These are phyloP conservation scores for Pandemis cinnamomeana DNA, from an alignment of 2,888 invertebrate genomes.

Conservation along the genomic window DNA sequence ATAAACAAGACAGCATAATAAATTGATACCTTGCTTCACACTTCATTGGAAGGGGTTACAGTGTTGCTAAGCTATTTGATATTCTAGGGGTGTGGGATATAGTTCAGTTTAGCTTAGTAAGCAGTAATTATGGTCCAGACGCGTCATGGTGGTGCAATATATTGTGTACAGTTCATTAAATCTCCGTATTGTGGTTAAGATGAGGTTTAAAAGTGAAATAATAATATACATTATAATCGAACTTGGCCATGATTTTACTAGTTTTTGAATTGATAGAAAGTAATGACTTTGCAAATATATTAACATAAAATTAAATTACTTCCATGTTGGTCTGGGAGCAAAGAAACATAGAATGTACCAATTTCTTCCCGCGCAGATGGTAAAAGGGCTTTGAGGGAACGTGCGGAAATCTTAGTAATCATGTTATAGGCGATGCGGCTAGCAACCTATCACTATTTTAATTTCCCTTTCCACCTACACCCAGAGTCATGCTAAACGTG, in stretches of 20 bases:
- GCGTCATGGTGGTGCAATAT: constrained; percentile 51
- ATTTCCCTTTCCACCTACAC: too few species aligned
- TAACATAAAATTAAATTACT: too few species aligned
- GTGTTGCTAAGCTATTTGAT: neutral
- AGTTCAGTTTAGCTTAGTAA: neutral
- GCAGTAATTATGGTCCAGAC: constrained; percentile 14
- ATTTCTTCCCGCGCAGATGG: too few species aligned
- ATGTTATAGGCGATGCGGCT: too few species aligned
- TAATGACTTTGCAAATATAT: too few species aligned
- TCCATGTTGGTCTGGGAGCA: too few species aligned
- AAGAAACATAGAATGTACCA: too few species aligned
- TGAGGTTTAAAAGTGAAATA: constrained; percentile 22
- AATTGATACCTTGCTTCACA: constrained; percentile 63
- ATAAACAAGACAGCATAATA: constrained; percentile 43
- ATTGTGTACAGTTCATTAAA: constrained; percentile 51
- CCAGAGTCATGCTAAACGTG: too few species aligned
- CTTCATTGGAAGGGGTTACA: constrained; percentile 57
- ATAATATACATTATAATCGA: constrained; percentile 16
- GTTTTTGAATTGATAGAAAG: too few species aligned
- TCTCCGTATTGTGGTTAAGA: constrained; percentile 38
- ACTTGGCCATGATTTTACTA: neutral
- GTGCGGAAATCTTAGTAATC: too few species aligned
- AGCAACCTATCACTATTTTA: too few species aligned
- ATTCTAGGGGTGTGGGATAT: neutral
- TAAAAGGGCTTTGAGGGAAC: too few species aligned